Conservation (phyloP, 2,888 invertebrate species). For the Cerastis leucographa region DNA sequence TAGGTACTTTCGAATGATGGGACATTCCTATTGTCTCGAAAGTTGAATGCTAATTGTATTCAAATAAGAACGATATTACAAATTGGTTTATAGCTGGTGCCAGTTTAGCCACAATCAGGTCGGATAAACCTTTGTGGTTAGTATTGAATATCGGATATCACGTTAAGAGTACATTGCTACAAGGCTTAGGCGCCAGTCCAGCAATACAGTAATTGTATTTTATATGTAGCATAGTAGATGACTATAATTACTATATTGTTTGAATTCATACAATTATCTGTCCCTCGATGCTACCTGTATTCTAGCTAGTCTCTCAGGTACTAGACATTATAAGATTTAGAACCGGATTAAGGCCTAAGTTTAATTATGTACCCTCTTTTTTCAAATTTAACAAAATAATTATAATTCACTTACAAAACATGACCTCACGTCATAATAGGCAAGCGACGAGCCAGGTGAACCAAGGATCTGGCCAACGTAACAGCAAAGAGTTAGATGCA, state of each 20-base stretch:
- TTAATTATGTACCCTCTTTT: conserved; percentile 26
- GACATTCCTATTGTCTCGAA: conserved; percentile 42
- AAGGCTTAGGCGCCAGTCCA: conserved; percentile 29
- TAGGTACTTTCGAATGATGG: conserved; percentile 22
- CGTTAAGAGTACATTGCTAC: conserved; percentile 68
- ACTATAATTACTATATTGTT: background rate
- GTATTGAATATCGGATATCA: conserved; percentile 79
- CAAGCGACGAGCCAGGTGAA: background rate
- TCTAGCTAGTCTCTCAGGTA: background rate
- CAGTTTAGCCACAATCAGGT: conserved; percentile 80
- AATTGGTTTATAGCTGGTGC: conserved; percentile 63
- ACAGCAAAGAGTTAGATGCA: background rate
- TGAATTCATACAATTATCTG: background rate
- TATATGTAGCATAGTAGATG: background rate
- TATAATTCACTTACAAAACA: background rate
- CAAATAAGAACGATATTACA: conserved; percentile 36
- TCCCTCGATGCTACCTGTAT: background rate
- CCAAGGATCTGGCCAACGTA: background rate
- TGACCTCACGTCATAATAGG: background rate
- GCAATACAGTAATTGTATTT: conserved; percentile 7
- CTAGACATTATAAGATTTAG: background rate
- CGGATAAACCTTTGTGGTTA: conserved; percentile 79
- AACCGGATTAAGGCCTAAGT: background rate
- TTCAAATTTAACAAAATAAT: background rate
- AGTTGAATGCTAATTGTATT: conserved; percentile 30